phyloP scores from a whole-genome alignment of 2,113 vertebrate species.

The Takifugu bimaculatus region DNA sequence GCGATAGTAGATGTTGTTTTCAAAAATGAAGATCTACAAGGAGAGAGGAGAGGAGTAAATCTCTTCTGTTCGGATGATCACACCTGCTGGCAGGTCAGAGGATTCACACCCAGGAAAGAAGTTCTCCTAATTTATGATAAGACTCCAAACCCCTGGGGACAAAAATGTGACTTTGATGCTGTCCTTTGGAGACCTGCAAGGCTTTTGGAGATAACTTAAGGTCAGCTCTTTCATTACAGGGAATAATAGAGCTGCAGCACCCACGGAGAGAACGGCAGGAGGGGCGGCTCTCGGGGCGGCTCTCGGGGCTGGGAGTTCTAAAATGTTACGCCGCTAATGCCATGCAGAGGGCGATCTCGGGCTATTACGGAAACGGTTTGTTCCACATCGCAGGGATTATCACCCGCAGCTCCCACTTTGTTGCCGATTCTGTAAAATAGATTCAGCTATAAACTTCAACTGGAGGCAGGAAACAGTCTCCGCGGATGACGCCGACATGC shows the following conservation, averaged over 20 bases:
- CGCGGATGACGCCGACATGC: too few species aligned
- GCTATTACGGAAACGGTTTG: constrained; percentile 26
- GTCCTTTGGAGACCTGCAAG: constrained; percentile 16
- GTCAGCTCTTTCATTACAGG: constrained; percentile 59
- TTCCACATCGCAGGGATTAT: constrained; percentile 45
- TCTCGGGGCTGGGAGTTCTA: constrained; percentile 37
- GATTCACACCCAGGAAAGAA: neutral
- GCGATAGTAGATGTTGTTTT: constrained; percentile 99
- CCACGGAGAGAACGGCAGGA: constrained; percentile 4
- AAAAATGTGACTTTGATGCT: constrained; percentile 37
- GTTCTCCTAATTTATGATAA: constrained; percentile 29
- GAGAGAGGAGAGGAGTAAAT: neutral
- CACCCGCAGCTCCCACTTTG: constrained; percentile 10
- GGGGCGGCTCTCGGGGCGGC: neutral
- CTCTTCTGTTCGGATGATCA: neutral
- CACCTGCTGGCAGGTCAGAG: too few species aligned
- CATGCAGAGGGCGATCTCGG: constrained; percentile 42
- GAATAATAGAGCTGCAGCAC: constrained; percentile 56
- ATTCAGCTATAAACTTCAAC: neutral
- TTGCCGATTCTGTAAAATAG: constrained; percentile 11
- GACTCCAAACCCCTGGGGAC: constrained; percentile 24
- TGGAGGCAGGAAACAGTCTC: too few species aligned
- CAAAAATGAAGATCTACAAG: constrained; percentile 94
- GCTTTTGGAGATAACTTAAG: constrained; percentile 50
- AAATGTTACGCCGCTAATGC: constrained; percentile 37